Percentiles rank a stretch among this genome's conserved stretches.
Evolutionary conservation across 1,140 invertebrate species (phyloP).

Genomic region (Drosophila pseudoananassae): DNA sequence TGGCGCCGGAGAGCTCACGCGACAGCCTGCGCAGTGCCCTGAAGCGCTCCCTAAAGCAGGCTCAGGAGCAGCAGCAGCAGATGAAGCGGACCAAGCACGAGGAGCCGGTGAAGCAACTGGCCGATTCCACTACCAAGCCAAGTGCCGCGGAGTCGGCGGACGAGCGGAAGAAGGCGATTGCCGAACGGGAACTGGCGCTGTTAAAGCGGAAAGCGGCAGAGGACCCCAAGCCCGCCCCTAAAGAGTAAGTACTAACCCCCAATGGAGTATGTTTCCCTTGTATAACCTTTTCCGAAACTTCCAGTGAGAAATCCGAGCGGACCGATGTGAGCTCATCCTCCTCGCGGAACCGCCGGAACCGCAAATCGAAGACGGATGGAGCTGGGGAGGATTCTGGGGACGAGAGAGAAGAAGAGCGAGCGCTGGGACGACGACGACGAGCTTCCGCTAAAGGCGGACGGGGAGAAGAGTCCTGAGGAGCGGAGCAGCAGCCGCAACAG

Average conservation of each 20-base stretch:
- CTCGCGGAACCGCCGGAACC: conserved; percentile 55
- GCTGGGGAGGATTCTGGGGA: conserved; percentile 45
- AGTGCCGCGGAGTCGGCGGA: conserved; percentile 59
- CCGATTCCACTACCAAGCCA: conserved; percentile 71
- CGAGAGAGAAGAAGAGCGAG: conserved; percentile 54
- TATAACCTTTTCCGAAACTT: conserved; percentile 1
- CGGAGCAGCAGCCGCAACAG: conserved; percentile 11
- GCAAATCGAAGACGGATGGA: conserved; percentile 53
- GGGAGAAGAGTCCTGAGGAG: conserved; percentile 40
- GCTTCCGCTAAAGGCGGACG: conserved; percentile 61
- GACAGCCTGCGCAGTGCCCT: conserved; percentile 69
- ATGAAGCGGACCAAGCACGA: conserved; percentile 70
- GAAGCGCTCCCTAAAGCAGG: conserved; percentile 73
- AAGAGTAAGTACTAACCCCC: conserved; percentile 53
- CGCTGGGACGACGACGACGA: conserved; percentile 74
- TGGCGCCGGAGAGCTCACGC: conserved; percentile 52
- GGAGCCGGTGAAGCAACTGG: conserved; percentile 58
- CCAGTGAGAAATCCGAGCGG: conserved; percentile 64
- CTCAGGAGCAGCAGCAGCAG: conserved; percentile 76
- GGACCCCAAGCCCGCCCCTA: conserved; percentile 28
- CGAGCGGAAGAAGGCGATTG: conserved; percentile 72
- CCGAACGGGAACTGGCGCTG: conserved; percentile 65
- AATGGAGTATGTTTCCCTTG: background rate
- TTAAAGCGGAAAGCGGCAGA: conserved; percentile 53
- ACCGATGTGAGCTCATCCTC: conserved; percentile 68